Conservation (phyloP, 1,140 invertebrate genomes). For the Microplitis mediator region DNA sequence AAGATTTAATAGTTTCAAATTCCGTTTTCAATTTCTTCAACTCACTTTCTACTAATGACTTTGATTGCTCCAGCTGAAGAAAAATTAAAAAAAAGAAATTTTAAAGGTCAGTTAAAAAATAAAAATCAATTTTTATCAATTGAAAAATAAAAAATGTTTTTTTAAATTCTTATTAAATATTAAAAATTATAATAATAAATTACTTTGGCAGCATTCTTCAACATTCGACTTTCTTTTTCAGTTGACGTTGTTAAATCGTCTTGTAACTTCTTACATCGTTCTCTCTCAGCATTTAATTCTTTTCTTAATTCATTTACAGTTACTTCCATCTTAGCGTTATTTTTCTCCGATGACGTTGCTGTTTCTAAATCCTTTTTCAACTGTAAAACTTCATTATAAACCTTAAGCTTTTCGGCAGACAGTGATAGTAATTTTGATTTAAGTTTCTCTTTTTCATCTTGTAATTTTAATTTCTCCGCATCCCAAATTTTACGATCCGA, state of each 20-base stretch:
- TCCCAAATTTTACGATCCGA: constrained; percentile 60
- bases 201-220: constrained; percentile 50
- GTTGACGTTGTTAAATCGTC: constrained; percentile 51
- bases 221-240: constrained; percentile 53
- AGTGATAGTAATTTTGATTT: constrained; percentile 62
- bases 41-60: constrained; percentile 50
- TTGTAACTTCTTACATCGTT: constrained; percentile 54
- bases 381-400: constrained; percentile 55
- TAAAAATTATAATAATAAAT: constrained; percentile 27
- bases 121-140: background rate
- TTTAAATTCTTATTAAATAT: background rate
- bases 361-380: constrained; percentile 56
- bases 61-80: constrained; percentile 50
- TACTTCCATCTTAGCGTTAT: constrained; percentile 50
- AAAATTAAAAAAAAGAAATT: constrained; percentile 4
- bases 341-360: constrained; percentile 50
- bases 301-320: constrained; percentile 51
- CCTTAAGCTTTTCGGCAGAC: constrained; percentile 57
- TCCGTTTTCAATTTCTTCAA: constrained; percentile 54
- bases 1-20: constrained; percentile 51
- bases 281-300: constrained; percentile 54
- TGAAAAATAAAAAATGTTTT: background rate
- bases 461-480: constrained; percentile 65
- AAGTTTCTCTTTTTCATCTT: constrained; percentile 66
- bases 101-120: background rate